Conservation (phyloP, 2,888 invertebrate genomes). For the Lepetodrilus schrolli region DNA sequence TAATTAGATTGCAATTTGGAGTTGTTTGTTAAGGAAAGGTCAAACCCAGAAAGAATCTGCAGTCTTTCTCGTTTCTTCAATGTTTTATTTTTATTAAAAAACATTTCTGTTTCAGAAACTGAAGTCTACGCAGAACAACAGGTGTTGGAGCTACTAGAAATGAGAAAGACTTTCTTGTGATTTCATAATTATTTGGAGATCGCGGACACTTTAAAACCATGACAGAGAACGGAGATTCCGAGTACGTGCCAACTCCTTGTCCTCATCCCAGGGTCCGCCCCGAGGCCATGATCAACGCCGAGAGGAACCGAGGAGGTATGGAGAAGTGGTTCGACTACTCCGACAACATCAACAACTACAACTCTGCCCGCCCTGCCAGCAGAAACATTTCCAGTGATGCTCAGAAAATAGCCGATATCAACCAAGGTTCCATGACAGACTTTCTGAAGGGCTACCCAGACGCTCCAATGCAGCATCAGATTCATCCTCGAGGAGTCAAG, state of each 20-base stretch:
- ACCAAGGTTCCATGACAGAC: slow-evolving; percentile 63
- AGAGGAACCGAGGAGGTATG: slow-evolving; percentile 47
- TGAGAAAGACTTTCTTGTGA: not conserved
- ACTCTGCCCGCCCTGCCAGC: slow-evolving; percentile 55
- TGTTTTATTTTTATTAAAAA: too few relatives aligned
- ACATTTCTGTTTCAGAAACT: too few relatives aligned
- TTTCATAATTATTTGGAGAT: not conserved
- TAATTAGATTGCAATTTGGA: too few relatives aligned
- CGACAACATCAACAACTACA: slow-evolving; percentile 48
- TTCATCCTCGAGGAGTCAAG: slow-evolving; percentile 62
- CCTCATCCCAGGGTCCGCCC: slow-evolving; percentile 57
- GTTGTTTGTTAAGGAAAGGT: too few relatives aligned
- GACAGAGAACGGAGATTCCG: slow-evolving; percentile 49
- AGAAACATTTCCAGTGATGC: slow-evolving; percentile 53
- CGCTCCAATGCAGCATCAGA: slow-evolving; percentile 48
- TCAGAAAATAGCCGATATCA: slow-evolving; percentile 51
- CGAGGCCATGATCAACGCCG: slow-evolving; percentile 59
- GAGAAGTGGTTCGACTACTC: slow-evolving; percentile 55
- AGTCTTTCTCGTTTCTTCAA: too few relatives aligned
- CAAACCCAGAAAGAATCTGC: too few relatives aligned
- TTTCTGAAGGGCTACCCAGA: slow-evolving; percentile 66
- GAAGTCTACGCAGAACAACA: too few relatives aligned
- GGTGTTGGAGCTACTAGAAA: too few relatives aligned
- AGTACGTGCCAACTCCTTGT: slow-evolving; percentile 53
- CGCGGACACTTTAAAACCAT: not conserved